These are phyloP conservation scores for Dryomyza anilis DNA, from an alignment of 2,888 invertebrate species.

Conservation along the genomic window DNA sequence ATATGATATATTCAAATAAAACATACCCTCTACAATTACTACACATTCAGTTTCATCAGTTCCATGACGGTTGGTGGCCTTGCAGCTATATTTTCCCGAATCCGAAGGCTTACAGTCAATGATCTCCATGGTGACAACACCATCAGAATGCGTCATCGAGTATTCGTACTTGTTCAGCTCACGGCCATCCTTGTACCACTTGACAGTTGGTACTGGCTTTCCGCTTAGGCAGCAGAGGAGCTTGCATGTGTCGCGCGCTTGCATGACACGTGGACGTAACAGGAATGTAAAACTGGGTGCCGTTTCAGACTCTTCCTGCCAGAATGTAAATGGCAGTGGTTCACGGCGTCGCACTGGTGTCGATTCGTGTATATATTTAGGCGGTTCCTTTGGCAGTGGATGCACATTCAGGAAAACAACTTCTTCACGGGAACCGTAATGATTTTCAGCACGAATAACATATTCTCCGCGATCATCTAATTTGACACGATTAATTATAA, in stretches of 20 bases:
- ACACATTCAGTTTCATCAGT: slow-evolving; percentile 94
- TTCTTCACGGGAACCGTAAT: slow-evolving; percentile 94
- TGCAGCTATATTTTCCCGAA: slow-evolving; percentile 94
- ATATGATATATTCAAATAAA: too few species aligned
- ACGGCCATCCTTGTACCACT: slow-evolving; percentile 89
- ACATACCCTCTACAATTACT: slow-evolving; percentile 90
- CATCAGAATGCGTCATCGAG: slow-evolving; percentile 88
- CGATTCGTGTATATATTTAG: slow-evolving; percentile 67
- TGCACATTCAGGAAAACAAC: slow-evolving; percentile 96
- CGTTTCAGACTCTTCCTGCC: slow-evolving; percentile 91
- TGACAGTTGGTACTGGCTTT: slow-evolving; percentile 91
- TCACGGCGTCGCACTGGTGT: slow-evolving; percentile 79
- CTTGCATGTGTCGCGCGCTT: slow-evolving; percentile 94
- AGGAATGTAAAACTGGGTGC: slow-evolving; percentile 98
- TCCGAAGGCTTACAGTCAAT: slow-evolving; percentile 92
- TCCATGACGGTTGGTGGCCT: slow-evolving; percentile 92
- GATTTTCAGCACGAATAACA: slow-evolving; percentile 94
- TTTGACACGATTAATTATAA: slow-evolving; percentile 95
- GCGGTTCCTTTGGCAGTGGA: slow-evolving; percentile 65
- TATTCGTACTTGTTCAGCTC: slow-evolving; percentile 91
- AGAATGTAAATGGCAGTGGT: slow-evolving; percentile 83
- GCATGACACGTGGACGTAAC: slow-evolving; percentile 97
- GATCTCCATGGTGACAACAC: slow-evolving; percentile 97
- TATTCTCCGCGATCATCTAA: slow-evolving; percentile 97
- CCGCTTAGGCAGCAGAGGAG: slow-evolving; percentile 95